phyloP scores from a whole-genome alignment of 1,140 invertebrate species.

The Antheraea mylitta region DNA sequence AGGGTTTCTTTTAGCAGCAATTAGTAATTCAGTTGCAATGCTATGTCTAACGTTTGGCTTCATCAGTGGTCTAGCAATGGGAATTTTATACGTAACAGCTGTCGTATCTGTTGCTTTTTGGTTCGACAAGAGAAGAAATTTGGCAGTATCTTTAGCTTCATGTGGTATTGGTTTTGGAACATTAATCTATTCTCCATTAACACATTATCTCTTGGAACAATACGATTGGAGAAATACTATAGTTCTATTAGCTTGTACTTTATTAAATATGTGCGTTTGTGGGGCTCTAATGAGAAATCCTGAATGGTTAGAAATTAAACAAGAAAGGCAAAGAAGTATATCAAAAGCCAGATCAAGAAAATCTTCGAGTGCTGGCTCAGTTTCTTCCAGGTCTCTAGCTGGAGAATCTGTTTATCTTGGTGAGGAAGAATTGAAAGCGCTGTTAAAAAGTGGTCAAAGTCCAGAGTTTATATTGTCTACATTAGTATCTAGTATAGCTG shows the following conservation, averaged over 20 bases:
- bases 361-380: conserved; percentile 54
- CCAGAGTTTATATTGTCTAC: conserved; percentile 64
- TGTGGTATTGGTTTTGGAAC: conserved; percentile 77
- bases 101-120: conserved; percentile 97
- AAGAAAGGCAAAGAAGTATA: conserved; percentile 45
- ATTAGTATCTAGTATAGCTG: conserved; percentile 53
- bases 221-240: conserved; percentile 92
- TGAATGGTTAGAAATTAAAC: conserved; percentile 81
- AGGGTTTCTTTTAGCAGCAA: conserved; percentile 88
- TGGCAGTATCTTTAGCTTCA: conserved; percentile 85
- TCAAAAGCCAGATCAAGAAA: conserved; percentile 46
- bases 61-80: conserved; percentile 90
- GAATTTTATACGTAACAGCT: conserved; percentile 91
- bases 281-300: conserved; percentile 92
- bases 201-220: conserved; percentile 82
- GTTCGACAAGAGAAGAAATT: conserved; percentile 93
- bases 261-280: conserved; percentile 93
- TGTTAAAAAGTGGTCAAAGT: conserved; percentile 60
- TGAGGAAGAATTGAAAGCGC: conserved; percentile 53
- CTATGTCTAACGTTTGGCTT: conserved; percentile 92
- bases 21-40: conserved; percentile 84
- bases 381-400: conserved; percentile 55
- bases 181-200: conserved; percentile 90
- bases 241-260: conserved; percentile 87
- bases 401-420: conserved; percentile 57